These are phyloP conservation scores for Reticulitermes lucifugus DNA, from an alignment of 2,888 invertebrate species.

Conservation along the genomic window DNA sequence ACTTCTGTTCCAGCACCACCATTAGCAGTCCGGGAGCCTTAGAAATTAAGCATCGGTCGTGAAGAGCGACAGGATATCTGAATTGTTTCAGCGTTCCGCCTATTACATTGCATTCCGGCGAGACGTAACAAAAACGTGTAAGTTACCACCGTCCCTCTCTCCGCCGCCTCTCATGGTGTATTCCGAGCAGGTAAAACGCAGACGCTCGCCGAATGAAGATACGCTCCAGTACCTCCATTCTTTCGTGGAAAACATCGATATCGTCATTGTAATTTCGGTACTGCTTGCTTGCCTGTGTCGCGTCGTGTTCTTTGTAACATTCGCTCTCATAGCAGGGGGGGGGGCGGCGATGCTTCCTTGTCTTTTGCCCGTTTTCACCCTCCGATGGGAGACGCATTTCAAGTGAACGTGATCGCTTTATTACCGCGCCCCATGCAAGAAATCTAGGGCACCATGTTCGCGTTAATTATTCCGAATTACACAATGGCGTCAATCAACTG, in stretches of 20 bases:
- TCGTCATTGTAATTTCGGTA: slow-evolving; percentile 14
- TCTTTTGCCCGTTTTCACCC: neutral
- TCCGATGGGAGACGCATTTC: neutral
- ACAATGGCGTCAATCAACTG: neutral
- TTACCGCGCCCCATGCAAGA: neutral
- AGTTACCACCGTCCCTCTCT: neutral
- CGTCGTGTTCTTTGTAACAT: slow-evolving; percentile 24
- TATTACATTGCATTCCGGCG: slow-evolving; percentile 18
- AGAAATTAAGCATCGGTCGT: neutral
- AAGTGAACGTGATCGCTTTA: slow-evolving; percentile 7
- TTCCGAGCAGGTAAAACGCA: slow-evolving; percentile 18
- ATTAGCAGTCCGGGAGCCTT: too few species aligned
- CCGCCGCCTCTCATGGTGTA: neutral
- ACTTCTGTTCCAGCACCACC: too few species aligned
- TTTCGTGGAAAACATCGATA: slow-evolving; percentile 31
- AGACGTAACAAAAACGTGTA: slow-evolving; percentile 13
- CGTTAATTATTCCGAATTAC: slow-evolving; percentile 15
- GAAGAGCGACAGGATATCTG: slow-evolving; percentile 4
- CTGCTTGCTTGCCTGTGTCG: slow-evolving; percentile 8
- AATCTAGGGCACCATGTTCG: neutral
- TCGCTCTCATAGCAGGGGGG: neutral
- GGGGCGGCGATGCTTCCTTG: neutral
- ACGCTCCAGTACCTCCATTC: slow-evolving; percentile 28
- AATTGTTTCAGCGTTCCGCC: slow-evolving; percentile 26
- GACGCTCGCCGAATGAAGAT: slow-evolving; percentile 19